Evolutionary conservation across 2,888 invertebrate species (phyloP).

Genomic region (Macropis europaea): DNA sequence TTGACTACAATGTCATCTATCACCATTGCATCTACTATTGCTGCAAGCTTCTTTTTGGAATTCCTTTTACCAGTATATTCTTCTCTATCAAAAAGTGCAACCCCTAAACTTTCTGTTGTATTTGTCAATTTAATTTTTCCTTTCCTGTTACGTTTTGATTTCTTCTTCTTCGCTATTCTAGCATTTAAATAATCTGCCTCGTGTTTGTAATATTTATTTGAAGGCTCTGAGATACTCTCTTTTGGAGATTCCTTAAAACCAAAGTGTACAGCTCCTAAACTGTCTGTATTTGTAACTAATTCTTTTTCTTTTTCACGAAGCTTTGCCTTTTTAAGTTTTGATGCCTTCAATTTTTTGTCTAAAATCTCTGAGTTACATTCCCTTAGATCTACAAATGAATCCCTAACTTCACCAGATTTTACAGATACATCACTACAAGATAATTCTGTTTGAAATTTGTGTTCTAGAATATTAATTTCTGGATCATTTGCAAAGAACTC

Average conservation of each 20-base stretch:
- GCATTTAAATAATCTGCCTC: constrained; percentile 7
- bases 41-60: constrained; percentile 7
- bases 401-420: background rate
- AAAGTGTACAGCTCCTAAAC: too few relatives aligned
- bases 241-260: too few relatives aligned
- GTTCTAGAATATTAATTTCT: background rate
- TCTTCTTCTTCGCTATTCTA: constrained; percentile 32
- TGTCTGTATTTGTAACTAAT: too few relatives aligned
- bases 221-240: background rate
- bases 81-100: constrained; percentile 2
- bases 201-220: background rate
- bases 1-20: constrained; percentile 1
- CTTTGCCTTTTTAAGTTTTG: too few relatives aligned
- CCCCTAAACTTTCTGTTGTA: constrained; percentile 7
- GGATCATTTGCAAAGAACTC: background rate
- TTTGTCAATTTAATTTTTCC: constrained; percentile 11
- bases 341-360: too few relatives aligned
- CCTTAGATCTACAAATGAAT: background rate
- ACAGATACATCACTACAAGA: background rate
- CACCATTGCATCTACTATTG: constrained; percentile 8
- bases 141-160: constrained; percentile 5
- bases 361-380: background rate
- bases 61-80: background rate
- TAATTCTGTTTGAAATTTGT: background rate
- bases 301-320: too few relatives aligned